A percentile compares a stretch with the other conserved stretches of the same genome.
Evolutionary conservation across 2,888 invertebrate genomes (phyloP).

Genomic region (Drosophila mercatorum): DNA sequence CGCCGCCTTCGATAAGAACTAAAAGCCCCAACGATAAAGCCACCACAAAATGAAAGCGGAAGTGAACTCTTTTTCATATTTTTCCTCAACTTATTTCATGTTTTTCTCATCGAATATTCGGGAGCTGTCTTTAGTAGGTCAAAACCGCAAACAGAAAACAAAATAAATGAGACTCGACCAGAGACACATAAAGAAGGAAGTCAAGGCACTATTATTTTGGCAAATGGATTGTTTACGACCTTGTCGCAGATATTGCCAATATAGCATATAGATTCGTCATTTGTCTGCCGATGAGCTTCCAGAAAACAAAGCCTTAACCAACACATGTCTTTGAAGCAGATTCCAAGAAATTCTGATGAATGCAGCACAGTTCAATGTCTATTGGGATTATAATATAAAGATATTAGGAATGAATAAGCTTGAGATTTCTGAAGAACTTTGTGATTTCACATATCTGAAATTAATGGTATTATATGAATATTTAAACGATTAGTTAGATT

Average conservation of each 20-base stretch:
- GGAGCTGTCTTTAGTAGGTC: slow-evolving; percentile 55
- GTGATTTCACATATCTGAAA: background rate
- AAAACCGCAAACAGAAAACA: slow-evolving; percentile 46
- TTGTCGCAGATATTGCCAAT: slow-evolving; percentile 37
- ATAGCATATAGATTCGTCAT: slow-evolving; percentile 24
- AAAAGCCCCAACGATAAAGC: slow-evolving; percentile 13
- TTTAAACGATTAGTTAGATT: background rate
- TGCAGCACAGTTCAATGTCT: too few species aligned
- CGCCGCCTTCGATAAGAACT: slow-evolving; percentile 44
- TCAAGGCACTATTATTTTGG: slow-evolving; percentile 60
- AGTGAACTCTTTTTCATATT: slow-evolving; percentile 24
- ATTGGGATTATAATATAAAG: background rate
- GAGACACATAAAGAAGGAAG: slow-evolving; percentile 36
- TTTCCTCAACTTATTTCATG: background rate
- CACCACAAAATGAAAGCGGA: slow-evolving; percentile 44
- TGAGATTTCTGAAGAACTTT: background rate
- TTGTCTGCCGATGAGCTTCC: slow-evolving; percentile 14
- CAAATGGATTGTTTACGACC: slow-evolving; percentile 56
- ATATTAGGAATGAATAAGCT: too few species aligned
- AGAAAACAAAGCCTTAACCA: background rate
- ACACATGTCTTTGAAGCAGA: background rate
- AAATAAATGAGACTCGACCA: slow-evolving; percentile 23
- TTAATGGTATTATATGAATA: background rate
- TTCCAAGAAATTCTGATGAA: background rate
- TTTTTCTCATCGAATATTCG: slow-evolving; percentile 34